These are phyloP conservation scores for Drosophila testacea DNA, from an alignment of 2,888 invertebrate species.

Conservation along the genomic window DNA sequence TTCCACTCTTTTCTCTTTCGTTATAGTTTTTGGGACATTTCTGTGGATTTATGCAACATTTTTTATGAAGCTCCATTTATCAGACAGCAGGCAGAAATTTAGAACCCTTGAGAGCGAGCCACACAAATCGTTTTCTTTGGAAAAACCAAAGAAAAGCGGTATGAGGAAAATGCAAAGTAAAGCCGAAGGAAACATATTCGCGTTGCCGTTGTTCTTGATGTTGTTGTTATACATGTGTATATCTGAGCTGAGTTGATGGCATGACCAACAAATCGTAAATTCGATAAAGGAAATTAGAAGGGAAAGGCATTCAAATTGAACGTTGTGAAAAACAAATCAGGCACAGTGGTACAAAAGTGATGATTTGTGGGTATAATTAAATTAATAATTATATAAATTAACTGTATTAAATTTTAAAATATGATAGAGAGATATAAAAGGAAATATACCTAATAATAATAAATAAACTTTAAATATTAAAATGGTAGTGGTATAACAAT, in stretches of 20 bases:
- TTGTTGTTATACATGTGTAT: constrained; percentile 21
- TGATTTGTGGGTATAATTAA: too few relatives aligned
- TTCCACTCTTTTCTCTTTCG: constrained; percentile 6
- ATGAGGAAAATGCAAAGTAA: constrained; percentile 26
- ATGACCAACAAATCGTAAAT: constrained; percentile 78
- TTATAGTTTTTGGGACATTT: constrained; percentile 1
- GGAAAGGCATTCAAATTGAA: constrained; percentile 62
- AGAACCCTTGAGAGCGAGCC: constrained; percentile 40
- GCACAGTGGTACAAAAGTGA: constrained; percentile 27
- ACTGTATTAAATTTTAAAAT: background rate
- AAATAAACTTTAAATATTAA: too few relatives aligned
- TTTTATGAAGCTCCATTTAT: constrained; percentile 39
- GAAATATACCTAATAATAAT: too few relatives aligned
- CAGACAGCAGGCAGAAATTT: constrained; percentile 16
- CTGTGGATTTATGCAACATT: constrained; percentile 41
- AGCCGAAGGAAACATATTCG: constrained; percentile 39
- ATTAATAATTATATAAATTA: background rate
- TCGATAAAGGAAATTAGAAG: constrained; percentile 81
- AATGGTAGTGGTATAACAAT: too few relatives aligned
- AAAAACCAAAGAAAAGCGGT: constrained; percentile 15
- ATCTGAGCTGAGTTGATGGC: constrained; percentile 61
- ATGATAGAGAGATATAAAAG: too few relatives aligned
- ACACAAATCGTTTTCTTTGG: constrained; percentile 58
- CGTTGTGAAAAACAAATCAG: constrained; percentile 19
- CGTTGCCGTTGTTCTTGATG: constrained; percentile 6